These are phyloP conservation scores for Chromobotia macracanthus DNA, from an alignment of 2,797 vertebrate species.

Conservation along the genomic window DNA sequence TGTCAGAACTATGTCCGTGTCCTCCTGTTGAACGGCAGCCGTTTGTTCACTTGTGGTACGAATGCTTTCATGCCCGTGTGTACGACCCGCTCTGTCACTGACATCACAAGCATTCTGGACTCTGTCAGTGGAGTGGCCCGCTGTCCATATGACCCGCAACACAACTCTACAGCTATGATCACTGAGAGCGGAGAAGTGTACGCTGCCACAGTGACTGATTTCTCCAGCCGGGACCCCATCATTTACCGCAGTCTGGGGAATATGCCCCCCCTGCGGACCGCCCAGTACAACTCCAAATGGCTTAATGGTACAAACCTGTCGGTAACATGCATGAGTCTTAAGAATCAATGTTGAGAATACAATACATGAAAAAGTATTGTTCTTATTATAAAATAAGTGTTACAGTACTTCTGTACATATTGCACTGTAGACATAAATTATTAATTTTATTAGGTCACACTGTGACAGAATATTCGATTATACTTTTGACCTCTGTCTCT, in stretches of 20 bases:
- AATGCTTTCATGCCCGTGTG: conserved; percentile 92
- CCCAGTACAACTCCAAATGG: conserved; percentile 98
- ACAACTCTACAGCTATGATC: conserved; percentile 94
- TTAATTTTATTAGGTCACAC: no score
- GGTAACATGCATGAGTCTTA: background rate
- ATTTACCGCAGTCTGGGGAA: conserved; percentile 92
- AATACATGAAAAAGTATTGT: no score
- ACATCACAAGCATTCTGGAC: conserved; percentile 77
- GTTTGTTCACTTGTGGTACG: conserved; percentile 91
- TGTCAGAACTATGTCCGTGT: conserved; percentile 97
- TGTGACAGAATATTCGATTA: background rate
- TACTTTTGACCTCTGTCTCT: background rate
- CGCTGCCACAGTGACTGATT: conserved; percentile 94
- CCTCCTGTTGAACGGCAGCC: conserved; percentile 83
- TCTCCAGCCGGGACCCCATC: conserved; percentile 93
- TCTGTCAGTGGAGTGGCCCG: conserved; percentile 93
- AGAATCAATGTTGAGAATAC: no score
- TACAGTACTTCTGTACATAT: no score
- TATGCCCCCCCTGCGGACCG: conserved; percentile 89
- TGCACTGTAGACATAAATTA: no score
- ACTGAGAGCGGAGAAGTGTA: conserved; percentile 90
- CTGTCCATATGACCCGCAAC: conserved; percentile 93
- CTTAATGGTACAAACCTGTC: conserved; percentile 82
- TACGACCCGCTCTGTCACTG: conserved; percentile 77
- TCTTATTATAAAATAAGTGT: no score